A percentile compares a stretch with the other conserved stretches of the same genome.
Evolutionary conservation across 2,113 vertebrate genomes (phyloP).

Genomic region (Pelobates fuscus): DNA sequence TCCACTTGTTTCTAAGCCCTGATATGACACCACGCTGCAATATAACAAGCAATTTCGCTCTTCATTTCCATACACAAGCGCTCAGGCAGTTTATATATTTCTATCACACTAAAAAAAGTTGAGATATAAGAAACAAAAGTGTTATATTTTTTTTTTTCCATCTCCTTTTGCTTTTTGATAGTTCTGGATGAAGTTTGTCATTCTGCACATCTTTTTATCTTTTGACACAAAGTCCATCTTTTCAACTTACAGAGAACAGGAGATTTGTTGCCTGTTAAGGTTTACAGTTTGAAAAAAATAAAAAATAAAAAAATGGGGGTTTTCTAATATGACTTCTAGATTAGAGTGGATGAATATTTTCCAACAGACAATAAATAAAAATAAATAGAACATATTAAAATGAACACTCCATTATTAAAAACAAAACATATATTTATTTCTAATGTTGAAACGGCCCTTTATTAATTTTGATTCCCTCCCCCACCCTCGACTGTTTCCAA

Average conservation of each 20-base stretch:
- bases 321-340: too few species aligned
- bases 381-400: too few species aligned
- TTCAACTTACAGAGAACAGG: not conserved
- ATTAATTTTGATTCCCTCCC: too few species aligned
- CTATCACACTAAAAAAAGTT: not conserved
- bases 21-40: slow-evolving; percentile 19
- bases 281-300: too few species aligned
- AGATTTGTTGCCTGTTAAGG: not conserved
- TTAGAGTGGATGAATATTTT: too few species aligned
- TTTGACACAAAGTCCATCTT: not conserved
- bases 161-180: not conserved
- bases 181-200: not conserved
- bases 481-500: too few species aligned
- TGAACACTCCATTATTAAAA: too few species aligned
- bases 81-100: slow-evolving; percentile 2
- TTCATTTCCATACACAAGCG: slow-evolving; percentile 9
- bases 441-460: too few species aligned
- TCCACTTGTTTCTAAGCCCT: not conserved
- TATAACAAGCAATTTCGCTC: slow-evolving; percentile 28
- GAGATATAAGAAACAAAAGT: not conserved
- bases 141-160: too few species aligned
- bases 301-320: too few species aligned
- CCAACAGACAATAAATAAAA: too few species aligned
- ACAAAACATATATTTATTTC: too few species aligned
- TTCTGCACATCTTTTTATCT: not conserved